Evolutionary conservation across 2,888 invertebrate genomes (phyloP).

Genomic region (Alviniconcha strummeri): DNA sequence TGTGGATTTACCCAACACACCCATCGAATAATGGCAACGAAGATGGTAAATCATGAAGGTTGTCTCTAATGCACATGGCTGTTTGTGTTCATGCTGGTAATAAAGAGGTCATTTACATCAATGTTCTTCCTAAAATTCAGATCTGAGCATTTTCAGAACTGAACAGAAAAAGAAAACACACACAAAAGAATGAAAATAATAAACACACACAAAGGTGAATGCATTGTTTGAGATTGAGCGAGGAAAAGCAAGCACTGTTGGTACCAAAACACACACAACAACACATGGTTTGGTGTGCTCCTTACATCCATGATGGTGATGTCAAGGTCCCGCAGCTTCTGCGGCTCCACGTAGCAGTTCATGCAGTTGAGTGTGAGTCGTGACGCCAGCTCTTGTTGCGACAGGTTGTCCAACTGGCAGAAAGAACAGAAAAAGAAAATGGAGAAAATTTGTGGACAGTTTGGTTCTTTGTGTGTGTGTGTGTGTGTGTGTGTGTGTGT

Average conservation of each 20-base stretch:
- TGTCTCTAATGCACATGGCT: too few relatives aligned
- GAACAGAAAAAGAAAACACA: neutral
- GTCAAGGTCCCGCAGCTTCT: conserved; percentile 80
- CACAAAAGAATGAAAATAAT: neutral
- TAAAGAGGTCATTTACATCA: too few relatives aligned
- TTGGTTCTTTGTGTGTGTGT: neutral
- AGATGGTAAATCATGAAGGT: too few relatives aligned
- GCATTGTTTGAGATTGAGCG: too few relatives aligned
- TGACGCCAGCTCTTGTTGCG: conserved; percentile 89
- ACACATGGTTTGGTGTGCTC: conserved; percentile 20
- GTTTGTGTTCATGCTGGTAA: too few relatives aligned
- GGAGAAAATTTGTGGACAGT: neutral
- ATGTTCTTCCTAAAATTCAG: neutral
- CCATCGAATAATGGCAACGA: too few relatives aligned
- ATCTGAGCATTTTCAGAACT: neutral
- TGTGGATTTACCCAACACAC: too few relatives aligned
- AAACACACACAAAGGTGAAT: neutral
- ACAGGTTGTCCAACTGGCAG: conserved; percentile 85
- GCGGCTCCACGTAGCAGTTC: conserved; percentile 86
- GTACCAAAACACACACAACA: too few relatives aligned
- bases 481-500: neutral
- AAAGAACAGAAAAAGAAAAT: too few relatives aligned
- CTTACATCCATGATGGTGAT: conserved; percentile 87
- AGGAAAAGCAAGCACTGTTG: too few relatives aligned
- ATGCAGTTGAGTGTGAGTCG: conserved; percentile 90